A percentile compares a stretch with the other conserved stretches of the same genome.
Conservation (phyloP, 30 jellyfish, hydroid and myxozoan species). For the Pelagia noctiluca region DNA sequence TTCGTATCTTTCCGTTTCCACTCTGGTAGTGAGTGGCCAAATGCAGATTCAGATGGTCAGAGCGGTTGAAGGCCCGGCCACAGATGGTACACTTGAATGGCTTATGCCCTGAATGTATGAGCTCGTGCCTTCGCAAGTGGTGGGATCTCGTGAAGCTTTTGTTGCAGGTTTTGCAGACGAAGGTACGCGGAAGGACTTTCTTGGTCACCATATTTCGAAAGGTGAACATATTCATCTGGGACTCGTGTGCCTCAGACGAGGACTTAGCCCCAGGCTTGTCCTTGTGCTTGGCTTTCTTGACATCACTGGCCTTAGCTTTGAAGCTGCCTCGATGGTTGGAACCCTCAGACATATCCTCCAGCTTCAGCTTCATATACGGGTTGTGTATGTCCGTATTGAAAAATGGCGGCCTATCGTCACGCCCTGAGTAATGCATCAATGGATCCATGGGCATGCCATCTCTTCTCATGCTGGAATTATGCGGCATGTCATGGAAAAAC, state of each 20-base stretch:
- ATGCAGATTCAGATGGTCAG: conserved; percentile 72
- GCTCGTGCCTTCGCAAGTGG: conserved; percentile 67
- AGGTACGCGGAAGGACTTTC: conserved; percentile 72
- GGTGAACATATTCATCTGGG: conserved; percentile 55
- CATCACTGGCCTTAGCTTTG: not conserved
- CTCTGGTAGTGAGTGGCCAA: conserved; percentile 75
- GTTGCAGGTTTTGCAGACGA: conserved; percentile 71
- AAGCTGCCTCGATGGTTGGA: not conserved
- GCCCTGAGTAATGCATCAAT: not conserved
- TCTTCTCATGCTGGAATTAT: conserved; percentile 13
- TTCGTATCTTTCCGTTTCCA: conserved; percentile 56
- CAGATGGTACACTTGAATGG: conserved; percentile 75
- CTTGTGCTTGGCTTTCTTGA: too few relatives aligned
- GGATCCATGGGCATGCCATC: conserved; percentile 4
- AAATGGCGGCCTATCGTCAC: conserved; percentile 22
- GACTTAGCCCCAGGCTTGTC: not conserved
- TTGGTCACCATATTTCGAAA: conserved; percentile 65
- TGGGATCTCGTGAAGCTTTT: conserved; percentile 72
- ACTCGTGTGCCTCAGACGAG: conserved; percentile 32
- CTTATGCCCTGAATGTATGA: conserved; percentile 70
- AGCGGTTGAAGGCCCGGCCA: conserved; percentile 75
- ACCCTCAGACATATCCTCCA: not conserved
- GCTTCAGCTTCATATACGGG: not conserved
- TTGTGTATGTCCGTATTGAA: not conserved
- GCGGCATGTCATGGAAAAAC: conserved; percentile 45